Evolutionary conservation across 2,797 vertebrate species (phyloP), one percentile per base, ranked within the genome.

Genomic region (Chiloscyllium punctatum): DNA sequence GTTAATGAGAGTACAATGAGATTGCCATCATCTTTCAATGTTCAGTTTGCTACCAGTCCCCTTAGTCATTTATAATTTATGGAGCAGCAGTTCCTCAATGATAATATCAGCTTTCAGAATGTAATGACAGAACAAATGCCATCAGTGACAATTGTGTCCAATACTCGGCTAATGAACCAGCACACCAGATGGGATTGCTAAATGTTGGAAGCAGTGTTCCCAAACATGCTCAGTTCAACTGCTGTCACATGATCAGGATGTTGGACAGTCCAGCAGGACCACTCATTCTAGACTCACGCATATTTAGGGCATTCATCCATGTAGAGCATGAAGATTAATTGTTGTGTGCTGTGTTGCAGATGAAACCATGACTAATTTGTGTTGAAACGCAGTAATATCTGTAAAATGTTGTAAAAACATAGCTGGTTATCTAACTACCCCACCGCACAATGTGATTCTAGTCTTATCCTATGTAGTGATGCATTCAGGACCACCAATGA

Each of bases 1-100:
- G 27, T 77, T 92, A 37, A 69, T 37, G 90, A 68, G 37, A n/a
- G n/a, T 92, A 95, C 71, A 95, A 77, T 77, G 94, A 77, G 71
- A 95, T 18, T 27, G 13, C 48, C 48, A 95, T 74, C 94, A 95
- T 72, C 42, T 48, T 77, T 74, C 15, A 57, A 25, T 95, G 94
- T 53, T 69, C 37, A 72, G 37, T 48, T 42, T 95, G 71, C 42
- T 74, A 53, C 94, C 48, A 48, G 71, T 77, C 71, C 51, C 94
- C 51, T 53, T 42, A 27, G 69, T 27, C 23, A 53, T 53, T 57
- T 74, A 77, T 92, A 68, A 92, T 92, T 92, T 92, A 74, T 3
- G 15, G 42, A 95, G 71, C 94, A 77, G 68, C 94, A 27, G 94
- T 15, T 51, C 69, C 68, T 72, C 42, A 33, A 51, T 95, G 48